Evolutionary conservation across 2,797 vertebrate species (phyloP).

Genomic region (Galagoides demidoff): DNA sequence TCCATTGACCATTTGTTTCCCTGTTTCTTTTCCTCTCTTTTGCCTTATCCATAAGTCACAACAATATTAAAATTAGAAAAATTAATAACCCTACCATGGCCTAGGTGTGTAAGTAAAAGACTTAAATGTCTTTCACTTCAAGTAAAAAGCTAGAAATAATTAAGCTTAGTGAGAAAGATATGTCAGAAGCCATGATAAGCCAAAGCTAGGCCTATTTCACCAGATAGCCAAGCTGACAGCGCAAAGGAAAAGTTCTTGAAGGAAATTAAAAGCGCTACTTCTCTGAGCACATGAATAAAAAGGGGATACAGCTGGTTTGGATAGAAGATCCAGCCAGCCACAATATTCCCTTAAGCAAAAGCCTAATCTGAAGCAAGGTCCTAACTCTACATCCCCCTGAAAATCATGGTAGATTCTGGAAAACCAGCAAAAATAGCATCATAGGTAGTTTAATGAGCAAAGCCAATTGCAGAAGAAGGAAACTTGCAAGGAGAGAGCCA

Average conservation of each 20-base stretch:
- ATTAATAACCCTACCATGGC: not conserved
- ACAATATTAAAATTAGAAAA: not conserved
- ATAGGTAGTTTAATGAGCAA: not conserved
- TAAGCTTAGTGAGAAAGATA: not conserved
- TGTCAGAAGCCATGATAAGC: not conserved
- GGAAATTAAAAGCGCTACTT: not conserved
- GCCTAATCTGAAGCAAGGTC: not conserved
- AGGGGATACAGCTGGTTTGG: not conserved
- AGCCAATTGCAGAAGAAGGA: not conserved
- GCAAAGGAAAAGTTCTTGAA: not conserved
- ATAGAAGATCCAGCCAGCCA: not conserved
- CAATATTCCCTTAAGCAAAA: not conserved
- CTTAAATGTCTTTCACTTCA: not conserved
- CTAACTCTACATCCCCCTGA: not conserved
- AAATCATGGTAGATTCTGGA: not conserved
- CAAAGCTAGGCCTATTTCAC: not conserved
- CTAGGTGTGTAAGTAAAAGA: not conserved
- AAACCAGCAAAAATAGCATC: not conserved
- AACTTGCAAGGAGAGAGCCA: not conserved
- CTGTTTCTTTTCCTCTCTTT: not conserved
- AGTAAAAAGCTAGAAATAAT: not conserved
- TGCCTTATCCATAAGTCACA: not conserved
- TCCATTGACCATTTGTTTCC: not conserved
- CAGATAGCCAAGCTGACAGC: not conserved
- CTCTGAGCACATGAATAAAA: not conserved